These are phyloP conservation scores for Aphis gossypii DNA, from an alignment of 1,140 invertebrate genomes.

Conservation along the genomic window DNA sequence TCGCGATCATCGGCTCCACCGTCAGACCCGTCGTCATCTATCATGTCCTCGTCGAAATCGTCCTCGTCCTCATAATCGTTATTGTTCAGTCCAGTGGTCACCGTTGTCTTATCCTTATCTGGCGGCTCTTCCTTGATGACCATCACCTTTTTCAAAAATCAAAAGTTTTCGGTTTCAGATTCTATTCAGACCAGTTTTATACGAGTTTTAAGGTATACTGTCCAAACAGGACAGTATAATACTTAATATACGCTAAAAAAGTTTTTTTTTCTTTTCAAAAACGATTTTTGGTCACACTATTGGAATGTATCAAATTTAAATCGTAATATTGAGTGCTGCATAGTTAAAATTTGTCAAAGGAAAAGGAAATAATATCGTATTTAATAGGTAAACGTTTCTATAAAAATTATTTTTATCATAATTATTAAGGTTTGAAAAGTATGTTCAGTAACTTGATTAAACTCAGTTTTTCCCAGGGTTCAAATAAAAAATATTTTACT, in stretches of 20 bases:
- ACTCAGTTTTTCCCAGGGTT: no score
- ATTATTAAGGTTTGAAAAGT: no score
- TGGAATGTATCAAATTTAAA: no score
- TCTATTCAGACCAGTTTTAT: not conserved
- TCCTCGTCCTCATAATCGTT: slow-evolving; percentile 61
- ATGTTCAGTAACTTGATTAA: no score
- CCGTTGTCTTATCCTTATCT: slow-evolving; percentile 59
- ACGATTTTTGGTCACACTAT: no score
- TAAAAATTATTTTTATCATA: no score
- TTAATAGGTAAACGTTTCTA: no score
- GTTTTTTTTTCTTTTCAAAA: no score
- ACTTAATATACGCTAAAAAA: not conserved
- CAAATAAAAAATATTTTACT: no score
- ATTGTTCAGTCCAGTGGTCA: slow-evolving; percentile 59
- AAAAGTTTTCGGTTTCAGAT: not conserved
- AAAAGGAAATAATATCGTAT: no score
- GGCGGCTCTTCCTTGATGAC: slow-evolving; percentile 56
- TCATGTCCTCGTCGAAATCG: slow-evolving; percentile 64
- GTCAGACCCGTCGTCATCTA: slow-evolving; percentile 60
- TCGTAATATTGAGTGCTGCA: no score
- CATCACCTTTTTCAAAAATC: slow-evolving; percentile 13
- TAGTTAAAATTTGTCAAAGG: no score
- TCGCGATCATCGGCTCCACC: slow-evolving; percentile 28
- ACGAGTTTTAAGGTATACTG: not conserved
- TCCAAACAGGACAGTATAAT: not conserved